Conservation (phyloP, 2,888 invertebrate species). For the Dryomyza anilis region DNA sequence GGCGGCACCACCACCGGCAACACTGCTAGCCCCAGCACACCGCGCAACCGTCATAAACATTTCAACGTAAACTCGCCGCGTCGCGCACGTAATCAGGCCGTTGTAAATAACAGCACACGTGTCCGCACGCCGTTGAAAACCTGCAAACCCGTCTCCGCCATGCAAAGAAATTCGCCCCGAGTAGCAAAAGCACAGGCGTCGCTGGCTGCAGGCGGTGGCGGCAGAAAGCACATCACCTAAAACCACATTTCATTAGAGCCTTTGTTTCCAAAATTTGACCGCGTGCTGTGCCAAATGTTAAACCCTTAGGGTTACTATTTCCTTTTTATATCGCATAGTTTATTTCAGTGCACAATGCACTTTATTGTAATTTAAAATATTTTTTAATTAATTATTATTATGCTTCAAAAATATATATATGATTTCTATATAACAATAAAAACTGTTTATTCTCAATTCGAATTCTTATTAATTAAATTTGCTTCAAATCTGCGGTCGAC, state of each 20-base stretch:
- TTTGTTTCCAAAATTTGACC: neutral
- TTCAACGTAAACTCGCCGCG: conserved; percentile 33
- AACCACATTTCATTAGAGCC: neutral
- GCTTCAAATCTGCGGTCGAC: too few relatives aligned
- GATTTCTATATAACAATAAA: too few relatives aligned
- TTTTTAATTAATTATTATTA: too few relatives aligned
- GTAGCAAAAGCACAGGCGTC: neutral
- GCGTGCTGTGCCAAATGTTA: too few relatives aligned
- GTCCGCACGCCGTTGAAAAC: neutral
- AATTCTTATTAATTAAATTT: too few relatives aligned
- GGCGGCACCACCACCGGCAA: too few relatives aligned
- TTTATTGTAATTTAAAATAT: too few relatives aligned
- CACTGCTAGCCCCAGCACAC: conserved; percentile 32
- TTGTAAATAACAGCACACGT: neutral
- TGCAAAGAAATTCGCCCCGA: conserved; percentile 7
- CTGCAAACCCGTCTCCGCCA: neutral
- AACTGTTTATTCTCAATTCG: too few relatives aligned
- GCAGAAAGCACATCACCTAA: neutral
- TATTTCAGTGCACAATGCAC: too few relatives aligned
- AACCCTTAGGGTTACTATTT: too few relatives aligned
- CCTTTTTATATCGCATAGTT: too few relatives aligned
- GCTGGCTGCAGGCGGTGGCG: neutral
- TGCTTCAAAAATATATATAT: too few relatives aligned
- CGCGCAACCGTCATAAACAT: conserved; percentile 31
- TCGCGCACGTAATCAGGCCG: conserved; percentile 24